Conservation (phyloP, 2,113 vertebrate species). For the Ameiurus melas region DNA sequence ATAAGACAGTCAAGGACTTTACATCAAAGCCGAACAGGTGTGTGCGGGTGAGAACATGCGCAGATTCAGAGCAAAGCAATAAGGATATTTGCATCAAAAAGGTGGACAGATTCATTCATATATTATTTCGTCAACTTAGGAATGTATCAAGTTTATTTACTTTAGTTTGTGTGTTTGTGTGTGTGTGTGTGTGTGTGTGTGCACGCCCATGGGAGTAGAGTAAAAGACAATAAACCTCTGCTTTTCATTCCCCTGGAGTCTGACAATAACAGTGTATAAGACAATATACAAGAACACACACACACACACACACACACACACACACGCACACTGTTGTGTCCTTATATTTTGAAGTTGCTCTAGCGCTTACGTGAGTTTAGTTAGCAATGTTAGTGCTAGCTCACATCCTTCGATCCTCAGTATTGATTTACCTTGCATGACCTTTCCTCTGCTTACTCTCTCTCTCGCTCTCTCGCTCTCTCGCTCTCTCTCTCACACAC, state of each 20-base stretch:
- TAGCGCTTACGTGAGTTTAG: not conserved
- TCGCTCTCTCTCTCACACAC: not conserved
- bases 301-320: too few species aligned
- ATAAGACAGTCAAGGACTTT: not conserved
- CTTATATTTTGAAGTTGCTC: not conserved
- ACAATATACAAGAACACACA: not conserved
- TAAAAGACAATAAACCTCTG: not conserved
- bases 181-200: not conserved
- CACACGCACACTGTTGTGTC: not conserved
- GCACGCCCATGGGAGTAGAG: not conserved
- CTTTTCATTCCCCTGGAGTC: not conserved
- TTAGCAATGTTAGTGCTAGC: not conserved
- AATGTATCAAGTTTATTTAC: not conserved
- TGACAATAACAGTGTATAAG: not conserved
- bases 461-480: not conserved
- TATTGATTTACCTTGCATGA: slow-evolving; percentile 20
- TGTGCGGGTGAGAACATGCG: not conserved
- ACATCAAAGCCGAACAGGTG: not conserved
- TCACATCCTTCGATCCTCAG: not conserved
- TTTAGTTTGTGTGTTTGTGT: not conserved
- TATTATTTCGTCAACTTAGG: not conserved
- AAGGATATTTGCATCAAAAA: not conserved
- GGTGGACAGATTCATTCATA: not conserved
- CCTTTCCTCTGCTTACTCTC: not conserved
- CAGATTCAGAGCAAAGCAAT: not conserved